Evolutionary conservation across 2,888 invertebrate genomes (phyloP).

Genomic region (Ornithoptera priamus): DNA sequence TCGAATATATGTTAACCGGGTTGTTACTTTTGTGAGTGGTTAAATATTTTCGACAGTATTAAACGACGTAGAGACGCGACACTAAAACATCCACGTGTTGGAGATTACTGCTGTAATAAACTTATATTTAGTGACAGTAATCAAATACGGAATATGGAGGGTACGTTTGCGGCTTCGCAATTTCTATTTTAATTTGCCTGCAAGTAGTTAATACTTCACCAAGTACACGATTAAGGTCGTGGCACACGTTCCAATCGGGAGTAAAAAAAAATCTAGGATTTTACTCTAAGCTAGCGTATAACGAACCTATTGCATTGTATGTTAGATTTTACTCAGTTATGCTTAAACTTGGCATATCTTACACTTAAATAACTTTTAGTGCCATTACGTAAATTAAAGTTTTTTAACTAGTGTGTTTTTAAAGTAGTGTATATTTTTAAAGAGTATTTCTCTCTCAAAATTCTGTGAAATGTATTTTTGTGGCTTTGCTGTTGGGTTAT

Average conservation of each 20-base stretch:
- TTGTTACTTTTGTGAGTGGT: too few relatives aligned
- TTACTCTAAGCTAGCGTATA: neutral
- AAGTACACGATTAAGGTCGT: constrained; percentile 31
- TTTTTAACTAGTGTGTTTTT: neutral
- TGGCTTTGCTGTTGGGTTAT: too few relatives aligned
- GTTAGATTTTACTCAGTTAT: neutral
- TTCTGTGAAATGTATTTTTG: too few relatives aligned
- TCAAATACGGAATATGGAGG: constrained; percentile 47
- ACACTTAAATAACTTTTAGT: neutral
- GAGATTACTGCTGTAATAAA: constrained; percentile 30
- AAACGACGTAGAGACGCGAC: neutral
- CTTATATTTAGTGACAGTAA: constrained; percentile 47
- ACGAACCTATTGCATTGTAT: neutral
- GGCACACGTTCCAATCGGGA: constrained; percentile 14
- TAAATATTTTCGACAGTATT: neutral
- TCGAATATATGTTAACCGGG: too few relatives aligned
- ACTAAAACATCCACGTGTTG: constrained; percentile 41
- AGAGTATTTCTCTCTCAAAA: too few relatives aligned
- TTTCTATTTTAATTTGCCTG: constrained; percentile 39
- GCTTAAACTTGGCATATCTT: neutral
- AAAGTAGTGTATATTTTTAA: neutral
- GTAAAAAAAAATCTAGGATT: constrained; percentile 19
- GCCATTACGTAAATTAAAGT: neutral
- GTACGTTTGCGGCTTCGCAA: constrained; percentile 48
- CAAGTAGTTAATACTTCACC: constrained; percentile 29